phyloP scores from a whole-genome alignment of 2,888 invertebrate species.

The Vannuccia rotundouncinata region DNA sequence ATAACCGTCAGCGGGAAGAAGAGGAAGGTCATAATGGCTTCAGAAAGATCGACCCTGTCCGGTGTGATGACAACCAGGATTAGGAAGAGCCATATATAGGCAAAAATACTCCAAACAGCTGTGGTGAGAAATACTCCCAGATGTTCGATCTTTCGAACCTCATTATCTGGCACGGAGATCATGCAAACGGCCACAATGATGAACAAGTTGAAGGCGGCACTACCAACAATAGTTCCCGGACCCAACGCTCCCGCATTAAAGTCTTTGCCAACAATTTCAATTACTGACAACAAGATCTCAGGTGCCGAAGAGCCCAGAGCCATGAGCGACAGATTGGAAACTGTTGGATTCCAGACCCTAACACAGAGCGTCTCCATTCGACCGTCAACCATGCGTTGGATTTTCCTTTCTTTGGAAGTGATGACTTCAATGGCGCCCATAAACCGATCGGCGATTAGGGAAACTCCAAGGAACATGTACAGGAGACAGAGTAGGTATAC shows the following conservation, averaged over 20 bases:
- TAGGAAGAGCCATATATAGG: slow-evolving; percentile 94
- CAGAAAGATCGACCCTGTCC: slow-evolving; percentile 87
- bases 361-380: slow-evolving; percentile 81
- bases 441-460: slow-evolving; percentile 95
- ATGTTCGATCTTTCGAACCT: slow-evolving; percentile 87
- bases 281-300: slow-evolving; percentile 90
- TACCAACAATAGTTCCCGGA: slow-evolving; percentile 95
- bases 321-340: slow-evolving; percentile 95
- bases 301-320: slow-evolving; percentile 96
- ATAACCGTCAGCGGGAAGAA: slow-evolving; percentile 93
- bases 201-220: slow-evolving; percentile 95
- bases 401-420: slow-evolving; percentile 90
- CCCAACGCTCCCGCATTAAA: slow-evolving; percentile 93
- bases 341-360: slow-evolving; percentile 95
- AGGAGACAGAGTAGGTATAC: slow-evolving; percentile 80
- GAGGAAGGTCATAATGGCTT: slow-evolving; percentile 83
- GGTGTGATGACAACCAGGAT: slow-evolving; percentile 81
- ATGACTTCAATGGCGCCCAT: slow-evolving; percentile 99
- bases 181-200: slow-evolving; percentile 93
- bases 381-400: slow-evolving; percentile 63
- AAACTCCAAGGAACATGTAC: slow-evolving; percentile 95
- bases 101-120: slow-evolving; percentile 92
- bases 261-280: slow-evolving; percentile 78
- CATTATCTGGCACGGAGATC: slow-evolving; percentile 78
- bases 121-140: slow-evolving; percentile 93